phyloP scores from a whole-genome alignment of 2,113 vertebrate genomes.

The Stigmatopora nigra region DNA sequence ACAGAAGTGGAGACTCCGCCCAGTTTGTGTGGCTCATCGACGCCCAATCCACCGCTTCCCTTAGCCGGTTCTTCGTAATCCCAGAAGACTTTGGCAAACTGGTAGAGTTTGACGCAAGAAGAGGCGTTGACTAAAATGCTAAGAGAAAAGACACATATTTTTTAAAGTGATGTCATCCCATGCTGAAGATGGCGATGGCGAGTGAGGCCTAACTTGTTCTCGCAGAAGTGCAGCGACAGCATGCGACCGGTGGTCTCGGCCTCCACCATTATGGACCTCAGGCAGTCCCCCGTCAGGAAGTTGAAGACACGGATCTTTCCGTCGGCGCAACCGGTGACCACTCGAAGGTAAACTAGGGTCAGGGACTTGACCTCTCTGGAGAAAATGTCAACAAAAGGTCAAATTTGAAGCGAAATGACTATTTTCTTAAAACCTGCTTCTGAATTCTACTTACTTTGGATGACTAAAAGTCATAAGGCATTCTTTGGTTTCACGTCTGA shows the following conservation, averaged over 20 bases:
- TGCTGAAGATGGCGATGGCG: background rate
- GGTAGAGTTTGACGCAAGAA: constrained; percentile 63
- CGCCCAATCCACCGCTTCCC: background rate
- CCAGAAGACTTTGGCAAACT: constrained; percentile 76
- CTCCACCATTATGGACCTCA: constrained; percentile 71
- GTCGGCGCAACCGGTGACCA: constrained; percentile 82
- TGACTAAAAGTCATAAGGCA: constrained; percentile 77
- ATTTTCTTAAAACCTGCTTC: too few relatives aligned
- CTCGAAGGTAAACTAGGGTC: constrained; percentile 75
- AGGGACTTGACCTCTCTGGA: constrained; percentile 79
- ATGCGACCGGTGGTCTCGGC: constrained; percentile 61
- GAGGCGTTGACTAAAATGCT: constrained; percentile 79
- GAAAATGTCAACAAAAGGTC: background rate
- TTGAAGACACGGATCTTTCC: constrained; percentile 84
- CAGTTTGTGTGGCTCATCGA: background rate
- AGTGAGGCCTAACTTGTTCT: constrained; percentile 68
- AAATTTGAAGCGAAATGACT: too few relatives aligned
- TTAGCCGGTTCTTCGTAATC: constrained; percentile 52
- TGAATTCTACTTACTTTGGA: constrained; percentile 69
- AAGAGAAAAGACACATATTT: background rate
- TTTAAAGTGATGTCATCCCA: too few relatives aligned
- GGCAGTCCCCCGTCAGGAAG: constrained; percentile 77
- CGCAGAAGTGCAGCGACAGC: constrained; percentile 65
- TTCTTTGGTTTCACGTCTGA: constrained; percentile 59
- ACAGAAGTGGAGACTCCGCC: constrained; percentile 8